Conservation (phyloP, 2,113 vertebrate genomes). For the Diphyllodes magnificus region DNA sequence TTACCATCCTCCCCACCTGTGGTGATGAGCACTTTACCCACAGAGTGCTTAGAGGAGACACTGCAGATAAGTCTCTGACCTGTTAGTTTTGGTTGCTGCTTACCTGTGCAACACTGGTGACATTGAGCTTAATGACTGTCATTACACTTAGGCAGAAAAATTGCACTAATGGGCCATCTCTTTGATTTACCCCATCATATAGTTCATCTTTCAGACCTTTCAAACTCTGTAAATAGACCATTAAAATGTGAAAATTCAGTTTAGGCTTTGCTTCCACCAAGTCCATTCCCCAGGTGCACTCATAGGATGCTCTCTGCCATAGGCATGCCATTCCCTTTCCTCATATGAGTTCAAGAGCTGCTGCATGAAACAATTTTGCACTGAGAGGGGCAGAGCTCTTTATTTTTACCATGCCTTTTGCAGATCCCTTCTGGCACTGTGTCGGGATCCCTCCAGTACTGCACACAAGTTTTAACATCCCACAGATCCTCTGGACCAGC, state of each 20-base stretch:
- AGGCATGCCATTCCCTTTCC: background rate
- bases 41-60: background rate
- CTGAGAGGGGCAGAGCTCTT: constrained; percentile 18
- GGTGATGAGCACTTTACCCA: background rate
- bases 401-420: constrained; percentile 35
- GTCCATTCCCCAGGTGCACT: background rate
- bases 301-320: background rate
- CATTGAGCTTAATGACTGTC: background rate
- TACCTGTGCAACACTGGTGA: background rate
- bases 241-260: constrained; percentile 49
- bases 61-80: background rate
- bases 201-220: background rate
- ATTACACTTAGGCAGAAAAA: background rate
- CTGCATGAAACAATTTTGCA: background rate
- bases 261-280: background rate
- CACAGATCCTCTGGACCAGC: background rate
- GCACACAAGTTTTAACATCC: background rate
- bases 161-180: background rate
- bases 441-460: background rate
- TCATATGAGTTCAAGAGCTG: background rate
- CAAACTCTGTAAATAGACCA: background rate
- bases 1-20: accelerated
- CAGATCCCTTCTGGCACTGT: background rate
- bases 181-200: background rate
- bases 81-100: background rate